Conservation (phyloP, 2,797 vertebrate species). For the Halcyon leucocephala region DNA sequence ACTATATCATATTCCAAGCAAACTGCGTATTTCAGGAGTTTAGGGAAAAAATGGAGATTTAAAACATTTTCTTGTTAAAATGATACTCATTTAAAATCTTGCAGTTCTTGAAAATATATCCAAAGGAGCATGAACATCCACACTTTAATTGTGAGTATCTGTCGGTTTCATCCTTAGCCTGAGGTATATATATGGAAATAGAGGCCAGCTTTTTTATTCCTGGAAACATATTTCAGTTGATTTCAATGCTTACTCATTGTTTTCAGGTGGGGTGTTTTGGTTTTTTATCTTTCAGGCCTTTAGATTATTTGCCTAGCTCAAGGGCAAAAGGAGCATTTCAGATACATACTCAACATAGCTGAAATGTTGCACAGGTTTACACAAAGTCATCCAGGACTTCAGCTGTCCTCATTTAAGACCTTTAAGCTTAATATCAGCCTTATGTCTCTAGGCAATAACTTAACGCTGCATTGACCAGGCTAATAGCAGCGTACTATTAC, state of each 20-base stretch:
- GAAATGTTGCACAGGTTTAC: not conserved
- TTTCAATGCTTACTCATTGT: not conserved
- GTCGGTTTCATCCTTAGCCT: not conserved
- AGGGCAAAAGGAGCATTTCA: not conserved
- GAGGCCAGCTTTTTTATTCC: not conserved
- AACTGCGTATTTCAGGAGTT: not conserved
- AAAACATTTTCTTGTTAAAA: not conserved
- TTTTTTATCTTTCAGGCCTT: not conserved
- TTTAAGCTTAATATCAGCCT: not conserved
- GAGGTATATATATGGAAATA: not conserved
- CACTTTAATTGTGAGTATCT: not conserved
- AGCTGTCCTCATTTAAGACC: not conserved
- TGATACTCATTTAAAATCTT: not conserved
- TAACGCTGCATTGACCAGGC: not conserved
- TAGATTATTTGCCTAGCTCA: not conserved
- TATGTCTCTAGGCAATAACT: not conserved
- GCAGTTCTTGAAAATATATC: not conserved
- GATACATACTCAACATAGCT: not conserved
- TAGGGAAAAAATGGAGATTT: not conserved
- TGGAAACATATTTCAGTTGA: not conserved
- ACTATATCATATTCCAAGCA: not conserved
- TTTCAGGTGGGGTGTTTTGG: not conserved
- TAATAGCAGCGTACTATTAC: not conserved
- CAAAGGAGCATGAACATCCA: not conserved
- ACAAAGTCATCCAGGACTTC: not conserved